phyloP scores from a whole-genome alignment of 2,797 vertebrate species.

The Tamandua tetradactyla region DNA sequence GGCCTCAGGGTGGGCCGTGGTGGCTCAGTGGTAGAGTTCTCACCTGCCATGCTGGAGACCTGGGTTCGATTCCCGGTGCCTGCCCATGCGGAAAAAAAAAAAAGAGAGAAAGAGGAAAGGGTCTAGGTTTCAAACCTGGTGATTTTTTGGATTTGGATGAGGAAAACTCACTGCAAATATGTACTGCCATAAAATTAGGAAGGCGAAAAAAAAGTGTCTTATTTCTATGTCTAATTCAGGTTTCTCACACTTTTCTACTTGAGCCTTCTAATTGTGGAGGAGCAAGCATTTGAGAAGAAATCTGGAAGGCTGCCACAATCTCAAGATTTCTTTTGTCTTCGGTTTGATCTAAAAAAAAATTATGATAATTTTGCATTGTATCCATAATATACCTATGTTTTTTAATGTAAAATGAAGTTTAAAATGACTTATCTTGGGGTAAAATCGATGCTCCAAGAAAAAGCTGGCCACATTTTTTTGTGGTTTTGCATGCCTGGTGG shows the following conservation, averaged over 20 bases:
- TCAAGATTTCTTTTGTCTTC: background rate
- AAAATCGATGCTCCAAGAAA: background rate
- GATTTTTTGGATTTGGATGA: constrained; percentile 44
- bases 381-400: background rate
- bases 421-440: background rate
- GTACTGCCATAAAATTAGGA: constrained; percentile 39
- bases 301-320: background rate
- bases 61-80: no score
- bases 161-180: constrained; percentile 28
- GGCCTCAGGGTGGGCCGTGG: no score
- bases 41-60: no score
- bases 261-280: background rate
- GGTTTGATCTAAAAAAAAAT: background rate
- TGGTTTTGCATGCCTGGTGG: background rate
- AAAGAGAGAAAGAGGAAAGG: no score
- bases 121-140: background rate
- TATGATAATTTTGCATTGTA: background rate
- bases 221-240: background rate
- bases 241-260: background rate
- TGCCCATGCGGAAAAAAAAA: no score
- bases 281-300: background rate
- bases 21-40: no score
- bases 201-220: background rate
- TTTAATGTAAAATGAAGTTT: background rate
- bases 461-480: background rate